Conservation (phyloP, 2,113 vertebrate genomes). For the Tupaia tana region DNA sequence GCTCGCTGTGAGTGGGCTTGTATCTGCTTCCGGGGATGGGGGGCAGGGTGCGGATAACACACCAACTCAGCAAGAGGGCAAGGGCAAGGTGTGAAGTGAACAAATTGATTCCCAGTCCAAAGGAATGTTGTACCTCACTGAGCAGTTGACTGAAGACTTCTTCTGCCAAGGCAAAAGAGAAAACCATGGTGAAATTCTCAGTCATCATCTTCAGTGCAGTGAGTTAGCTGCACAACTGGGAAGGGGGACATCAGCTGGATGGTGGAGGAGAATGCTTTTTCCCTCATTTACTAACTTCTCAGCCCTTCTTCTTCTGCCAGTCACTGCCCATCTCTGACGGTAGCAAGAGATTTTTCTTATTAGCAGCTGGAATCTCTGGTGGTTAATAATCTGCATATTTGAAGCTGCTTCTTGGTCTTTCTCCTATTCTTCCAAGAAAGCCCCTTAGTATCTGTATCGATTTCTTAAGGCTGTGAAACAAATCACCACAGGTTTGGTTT, state of each 20-base stretch:
- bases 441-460: background rate
- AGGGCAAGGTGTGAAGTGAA: accelerated
- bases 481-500: background rate
- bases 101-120: background rate
- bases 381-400: background rate
- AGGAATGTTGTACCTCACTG: background rate
- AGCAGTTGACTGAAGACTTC: background rate
- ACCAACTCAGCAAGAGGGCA: background rate
- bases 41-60: accelerated
- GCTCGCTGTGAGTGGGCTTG: conserved; percentile 90
- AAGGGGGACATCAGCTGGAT: background rate
- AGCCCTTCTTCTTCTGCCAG: background rate
- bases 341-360: background rate
- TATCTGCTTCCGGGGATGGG: background rate
- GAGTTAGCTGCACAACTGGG: background rate
- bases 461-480: background rate
- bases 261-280: background rate
- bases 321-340: background rate
- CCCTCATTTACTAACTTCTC: background rate
- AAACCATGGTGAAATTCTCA: background rate
- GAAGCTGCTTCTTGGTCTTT: background rate
- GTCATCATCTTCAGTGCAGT: accelerated
- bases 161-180: background rate
- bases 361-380: background rate
- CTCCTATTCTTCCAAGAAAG: background rate